Conservation (phyloP, 1,140 invertebrate species). For the Varroa destructor region DNA sequence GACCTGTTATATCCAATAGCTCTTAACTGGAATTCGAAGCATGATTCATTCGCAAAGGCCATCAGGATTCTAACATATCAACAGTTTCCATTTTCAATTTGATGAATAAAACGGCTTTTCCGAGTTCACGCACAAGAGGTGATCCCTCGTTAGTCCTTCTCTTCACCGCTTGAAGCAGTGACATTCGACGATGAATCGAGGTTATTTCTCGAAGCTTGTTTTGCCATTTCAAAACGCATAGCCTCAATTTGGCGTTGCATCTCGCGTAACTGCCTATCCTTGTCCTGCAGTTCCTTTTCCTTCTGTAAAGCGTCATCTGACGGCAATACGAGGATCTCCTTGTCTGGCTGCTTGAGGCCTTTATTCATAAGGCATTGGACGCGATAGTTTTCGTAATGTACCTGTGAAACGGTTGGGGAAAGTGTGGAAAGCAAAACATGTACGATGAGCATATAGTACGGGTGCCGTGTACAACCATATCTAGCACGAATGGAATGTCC, state of each 20-base stretch:
- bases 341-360: slow-evolving; percentile 8
- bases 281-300: slow-evolving; percentile 14
- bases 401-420: background rate
- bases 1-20: too few species aligned
- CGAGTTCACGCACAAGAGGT: too few species aligned
- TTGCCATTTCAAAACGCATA: slow-evolving; percentile 20
- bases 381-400: slow-evolving; percentile 22
- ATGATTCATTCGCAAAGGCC: too few species aligned
- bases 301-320: slow-evolving; percentile 19
- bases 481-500: background rate
- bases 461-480: background rate
- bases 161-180: slow-evolving; percentile 9
- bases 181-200: slow-evolving; percentile 9
- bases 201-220: slow-evolving; percentile 13
- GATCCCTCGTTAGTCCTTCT: background rate
- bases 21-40: too few species aligned
- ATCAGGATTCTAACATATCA: too few species aligned
- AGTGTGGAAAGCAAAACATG: too few species aligned
- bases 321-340: slow-evolving; percentile 20
- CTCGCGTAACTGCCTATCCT: background rate
- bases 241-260: slow-evolving; percentile 4
- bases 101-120: too few species aligned
- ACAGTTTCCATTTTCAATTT: too few species aligned
- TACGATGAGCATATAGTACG: too few species aligned
- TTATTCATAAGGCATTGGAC: slow-evolving; percentile 18